phyloP scores from a whole-genome alignment of 2,797 vertebrate genomes.

The Poecilia wingei region DNA sequence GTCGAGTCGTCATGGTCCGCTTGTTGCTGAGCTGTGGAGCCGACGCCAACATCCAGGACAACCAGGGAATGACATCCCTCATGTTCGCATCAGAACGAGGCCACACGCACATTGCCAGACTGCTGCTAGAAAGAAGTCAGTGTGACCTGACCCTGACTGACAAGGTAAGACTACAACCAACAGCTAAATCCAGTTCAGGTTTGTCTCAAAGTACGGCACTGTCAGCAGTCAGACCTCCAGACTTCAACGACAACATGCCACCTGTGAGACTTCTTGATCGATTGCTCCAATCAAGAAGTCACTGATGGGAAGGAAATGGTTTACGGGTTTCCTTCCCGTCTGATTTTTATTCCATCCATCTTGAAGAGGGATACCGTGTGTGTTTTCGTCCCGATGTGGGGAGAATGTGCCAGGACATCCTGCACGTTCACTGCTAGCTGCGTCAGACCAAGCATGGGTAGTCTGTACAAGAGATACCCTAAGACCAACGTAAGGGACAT shows the following conservation, averaged over 20 bases:
- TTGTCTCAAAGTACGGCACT: not conserved
- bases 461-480: not conserved
- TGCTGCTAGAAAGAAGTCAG: slow-evolving; percentile 88
- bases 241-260: not conserved
- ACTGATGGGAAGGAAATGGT: too few species aligned
- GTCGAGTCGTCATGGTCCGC: slow-evolving; percentile 88
- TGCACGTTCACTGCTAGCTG: not conserved
- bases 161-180: slow-evolving; percentile 79
- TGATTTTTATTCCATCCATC: too few species aligned
- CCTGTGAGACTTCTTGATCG: not conserved
- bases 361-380: too few species aligned
- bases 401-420: not conserved
- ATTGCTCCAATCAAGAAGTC: not conserved
- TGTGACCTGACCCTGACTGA: slow-evolving; percentile 85
- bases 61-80: slow-evolving; percentile 88
- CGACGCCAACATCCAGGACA: slow-evolving; percentile 89
- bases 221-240: not conserved
- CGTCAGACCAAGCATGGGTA: not conserved
- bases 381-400: not conserved
- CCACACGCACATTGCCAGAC: slow-evolving; percentile 83
- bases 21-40: slow-evolving; percentile 89
- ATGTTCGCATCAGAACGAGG: slow-evolving; percentile 91
- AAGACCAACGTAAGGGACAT: not conserved
- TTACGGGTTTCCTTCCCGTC: too few species aligned
- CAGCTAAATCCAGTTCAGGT: not conserved